Conservation (phyloP, 1,140 invertebrate species). For the Drosophila miranda region DNA sequence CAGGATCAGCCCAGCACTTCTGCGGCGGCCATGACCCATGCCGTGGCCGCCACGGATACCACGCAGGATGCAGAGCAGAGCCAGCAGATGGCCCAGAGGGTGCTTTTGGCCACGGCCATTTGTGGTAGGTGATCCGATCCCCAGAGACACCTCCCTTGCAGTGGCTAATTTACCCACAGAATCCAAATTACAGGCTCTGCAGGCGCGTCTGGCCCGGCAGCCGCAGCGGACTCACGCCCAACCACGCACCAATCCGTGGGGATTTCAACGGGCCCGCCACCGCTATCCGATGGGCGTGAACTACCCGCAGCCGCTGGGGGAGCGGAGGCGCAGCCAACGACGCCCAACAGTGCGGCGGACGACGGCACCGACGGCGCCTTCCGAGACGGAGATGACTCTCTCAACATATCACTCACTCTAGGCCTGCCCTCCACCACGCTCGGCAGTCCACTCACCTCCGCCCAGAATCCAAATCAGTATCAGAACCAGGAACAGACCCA, state of each 20-base stretch:
- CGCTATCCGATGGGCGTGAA: constrained; percentile 77
- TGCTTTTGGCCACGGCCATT: constrained; percentile 66
- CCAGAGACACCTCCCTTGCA: constrained; percentile 22
- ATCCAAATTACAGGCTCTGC: constrained; percentile 80
- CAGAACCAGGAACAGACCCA: constrained; percentile 19
- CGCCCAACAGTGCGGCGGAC: constrained; percentile 63
- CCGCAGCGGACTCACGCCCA: constrained; percentile 17
- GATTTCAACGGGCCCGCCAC: constrained; percentile 67
- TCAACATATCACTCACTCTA: constrained; percentile 81
- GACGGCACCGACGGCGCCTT: constrained; percentile 61
- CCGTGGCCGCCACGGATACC: constrained; percentile 63
- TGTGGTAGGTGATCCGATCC: constrained; percentile 64
- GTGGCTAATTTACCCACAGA: constrained; percentile 75
- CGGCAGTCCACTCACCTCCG: constrained; percentile 23
- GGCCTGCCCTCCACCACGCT: constrained; percentile 56
- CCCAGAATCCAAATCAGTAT: constrained; percentile 23
- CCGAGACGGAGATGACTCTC: constrained; percentile 63
- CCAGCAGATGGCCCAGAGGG: constrained; percentile 49
- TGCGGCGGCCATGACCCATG: constrained; percentile 66
- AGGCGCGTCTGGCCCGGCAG: constrained; percentile 67
- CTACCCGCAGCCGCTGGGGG: constrained; percentile 62
- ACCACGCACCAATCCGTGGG: constrained; percentile 61
- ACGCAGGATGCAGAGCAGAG: constrained; percentile 49
- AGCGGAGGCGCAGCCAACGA: constrained; percentile 39
- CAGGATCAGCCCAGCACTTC: constrained; percentile 69